A percentile compares a stretch with the other conserved stretches of the same genome.
phyloP scores from a whole-genome alignment of 2,113 vertebrate genomes.

The Datnioides undecimradiatus region DNA sequence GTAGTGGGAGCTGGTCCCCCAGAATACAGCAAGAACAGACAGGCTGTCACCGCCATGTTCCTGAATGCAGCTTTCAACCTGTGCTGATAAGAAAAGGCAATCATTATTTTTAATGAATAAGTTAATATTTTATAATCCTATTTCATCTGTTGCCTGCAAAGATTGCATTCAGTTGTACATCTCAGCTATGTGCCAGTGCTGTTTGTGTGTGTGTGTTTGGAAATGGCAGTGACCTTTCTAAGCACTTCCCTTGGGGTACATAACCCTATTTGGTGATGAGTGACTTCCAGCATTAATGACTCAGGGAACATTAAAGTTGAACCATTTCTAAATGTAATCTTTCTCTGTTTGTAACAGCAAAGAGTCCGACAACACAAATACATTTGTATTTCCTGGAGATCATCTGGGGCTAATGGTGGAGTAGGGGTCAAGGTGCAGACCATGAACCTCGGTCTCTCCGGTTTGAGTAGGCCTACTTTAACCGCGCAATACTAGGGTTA shows the following conservation, averaged over 20 bases:
- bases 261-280: background rate
- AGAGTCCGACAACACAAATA: background rate
- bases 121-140: slow-evolving; percentile 17
- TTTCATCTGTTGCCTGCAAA: background rate
- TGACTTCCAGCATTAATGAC: slow-evolving; percentile 15
- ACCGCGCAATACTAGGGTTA: background rate
- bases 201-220: slow-evolving; percentile 30
- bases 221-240: slow-evolving; percentile 19
- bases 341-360: background rate
- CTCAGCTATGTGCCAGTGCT: background rate
- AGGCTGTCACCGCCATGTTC: background rate
- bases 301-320: background rate
- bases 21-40: background rate
- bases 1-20: background rate
- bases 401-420: background rate
- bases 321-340: background rate
- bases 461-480: too few relatives aligned
- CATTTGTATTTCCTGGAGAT: background rate
- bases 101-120: slow-evolving; percentile 16
- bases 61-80: background rate
- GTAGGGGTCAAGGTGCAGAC: background rate
- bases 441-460: background rate
- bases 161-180: background rate
- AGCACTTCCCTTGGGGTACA: background rate
- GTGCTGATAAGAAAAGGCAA: slow-evolving; percentile 8